Evolutionary conservation across 2,888 invertebrate species (phyloP).

Genomic region (Papilio gigon): DNA sequence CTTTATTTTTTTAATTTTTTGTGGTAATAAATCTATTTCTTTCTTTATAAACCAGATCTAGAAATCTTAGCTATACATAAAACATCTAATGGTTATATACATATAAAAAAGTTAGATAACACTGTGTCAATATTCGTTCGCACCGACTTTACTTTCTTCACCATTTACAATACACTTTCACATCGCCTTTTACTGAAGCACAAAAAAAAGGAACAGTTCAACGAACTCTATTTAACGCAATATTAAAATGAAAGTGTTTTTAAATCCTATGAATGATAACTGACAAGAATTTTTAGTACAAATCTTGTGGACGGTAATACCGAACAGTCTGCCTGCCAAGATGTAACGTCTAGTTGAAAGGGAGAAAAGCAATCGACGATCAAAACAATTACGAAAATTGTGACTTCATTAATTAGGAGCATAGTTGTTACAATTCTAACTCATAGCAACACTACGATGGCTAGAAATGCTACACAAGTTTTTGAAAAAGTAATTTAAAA

Average conservation of each 20-base stretch:
- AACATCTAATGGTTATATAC: neutral
- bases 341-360: neutral
- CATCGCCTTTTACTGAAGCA: constrained; percentile 10
- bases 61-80: neutral
- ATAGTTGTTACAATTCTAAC: neutral
- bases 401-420: constrained; percentile 13
- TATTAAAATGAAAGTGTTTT: neutral
- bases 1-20: too few species aligned
- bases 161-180: constrained; percentile 7
- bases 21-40: too few species aligned
- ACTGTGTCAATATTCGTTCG: neutral
- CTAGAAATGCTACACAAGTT: neutral
- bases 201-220: constrained; percentile 3
- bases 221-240: neutral
- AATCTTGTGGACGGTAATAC: neutral
- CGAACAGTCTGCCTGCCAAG: neutral
- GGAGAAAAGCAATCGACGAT: neutral
- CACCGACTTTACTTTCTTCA: neutral
- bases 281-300: neutral
- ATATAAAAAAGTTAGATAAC: too few species aligned
- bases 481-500: neutral
- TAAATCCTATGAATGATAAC: too few species aligned
- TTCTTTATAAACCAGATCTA: too few species aligned
- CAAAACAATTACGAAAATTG: constrained; percentile 12
- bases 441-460: constrained; percentile 5